Conservation (phyloP, 2,888 invertebrate species). For the Apoderus coryli region DNA sequence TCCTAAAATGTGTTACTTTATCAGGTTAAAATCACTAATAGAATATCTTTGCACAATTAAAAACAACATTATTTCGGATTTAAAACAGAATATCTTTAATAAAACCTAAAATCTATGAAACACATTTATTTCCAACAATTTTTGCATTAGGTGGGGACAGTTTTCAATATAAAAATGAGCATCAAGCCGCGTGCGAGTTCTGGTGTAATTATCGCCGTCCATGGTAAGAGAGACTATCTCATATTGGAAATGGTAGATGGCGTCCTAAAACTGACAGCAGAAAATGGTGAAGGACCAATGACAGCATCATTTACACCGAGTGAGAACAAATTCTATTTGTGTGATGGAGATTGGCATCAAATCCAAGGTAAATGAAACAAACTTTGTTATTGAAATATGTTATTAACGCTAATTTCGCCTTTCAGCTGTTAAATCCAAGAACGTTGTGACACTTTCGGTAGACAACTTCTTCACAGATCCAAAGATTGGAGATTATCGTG, state of each 20-base stretch:
- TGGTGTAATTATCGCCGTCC: conserved; percentile 76
- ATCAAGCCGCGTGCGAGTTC: conserved; percentile 73
- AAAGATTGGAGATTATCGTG: conserved; percentile 44
- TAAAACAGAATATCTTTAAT: too few species aligned
- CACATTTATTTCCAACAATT: too few species aligned
- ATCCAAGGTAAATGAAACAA: conserved; percentile 50
- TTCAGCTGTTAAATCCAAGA: conserved; percentile 75
- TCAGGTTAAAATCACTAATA: too few species aligned
- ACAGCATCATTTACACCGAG: conserved; percentile 52
- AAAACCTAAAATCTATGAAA: too few species aligned
- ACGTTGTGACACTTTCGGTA: conserved; percentile 75
- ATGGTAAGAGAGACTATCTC: conserved; percentile 69
- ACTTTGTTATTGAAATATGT: too few species aligned
- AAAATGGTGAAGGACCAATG: conserved; percentile 70
- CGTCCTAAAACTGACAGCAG: conserved; percentile 66
- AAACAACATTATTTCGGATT: too few species aligned
- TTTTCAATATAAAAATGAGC: conserved; percentile 67
- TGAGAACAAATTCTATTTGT: conserved; percentile 46
- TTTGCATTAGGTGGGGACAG: conserved; percentile 58
- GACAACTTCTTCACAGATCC: conserved; percentile 65
- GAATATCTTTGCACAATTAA: too few species aligned
- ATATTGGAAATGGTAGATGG: conserved; percentile 81
- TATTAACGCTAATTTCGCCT: conserved; percentile 18
- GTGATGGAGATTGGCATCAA: conserved; percentile 92
- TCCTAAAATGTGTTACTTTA: too few species aligned